Conservation (phyloP, 53 echinoderm and acorn worm species). For the Zoroaster sp. region DNA sequence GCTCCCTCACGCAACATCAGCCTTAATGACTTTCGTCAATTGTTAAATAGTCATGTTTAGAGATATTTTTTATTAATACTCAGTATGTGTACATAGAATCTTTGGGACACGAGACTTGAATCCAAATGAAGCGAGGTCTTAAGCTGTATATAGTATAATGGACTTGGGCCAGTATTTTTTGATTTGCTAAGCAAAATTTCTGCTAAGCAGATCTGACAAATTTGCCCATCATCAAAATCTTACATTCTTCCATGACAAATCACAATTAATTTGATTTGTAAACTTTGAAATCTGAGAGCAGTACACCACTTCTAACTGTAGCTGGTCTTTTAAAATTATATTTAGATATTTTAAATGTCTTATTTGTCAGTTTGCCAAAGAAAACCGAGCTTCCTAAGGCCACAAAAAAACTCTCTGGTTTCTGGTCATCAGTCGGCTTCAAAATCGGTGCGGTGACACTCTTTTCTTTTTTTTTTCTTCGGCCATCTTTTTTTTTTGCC, state of each 20-base stretch:
- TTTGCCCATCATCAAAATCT: neutral
- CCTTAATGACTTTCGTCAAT: neutral
- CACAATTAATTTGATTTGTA: neutral
- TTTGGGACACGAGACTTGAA: constrained; percentile 28
- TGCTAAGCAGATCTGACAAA: neutral
- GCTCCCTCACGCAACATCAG: neutral
- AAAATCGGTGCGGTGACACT: no score
- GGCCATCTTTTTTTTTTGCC: no score
- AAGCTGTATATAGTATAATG: constrained; percentile 21
- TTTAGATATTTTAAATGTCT: neutral
- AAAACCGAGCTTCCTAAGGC: neutral
- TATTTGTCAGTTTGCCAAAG: neutral
- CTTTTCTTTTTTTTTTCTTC: no score
- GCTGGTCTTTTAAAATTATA: neutral
- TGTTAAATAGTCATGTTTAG: neutral
- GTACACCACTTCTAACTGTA: neutral
- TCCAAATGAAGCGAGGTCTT: neutral
- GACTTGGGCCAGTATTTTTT: neutral
- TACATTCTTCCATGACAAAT: no score
- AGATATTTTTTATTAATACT: neutral
- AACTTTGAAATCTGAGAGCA: neutral
- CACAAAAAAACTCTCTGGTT: no score
- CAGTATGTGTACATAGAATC: neutral
- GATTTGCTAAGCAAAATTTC: no score
- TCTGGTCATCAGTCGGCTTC: no score